Base-by-base conservation (phyloP, 2,113 vertebrate genomes). In the Gila orcuttii region DNA sequence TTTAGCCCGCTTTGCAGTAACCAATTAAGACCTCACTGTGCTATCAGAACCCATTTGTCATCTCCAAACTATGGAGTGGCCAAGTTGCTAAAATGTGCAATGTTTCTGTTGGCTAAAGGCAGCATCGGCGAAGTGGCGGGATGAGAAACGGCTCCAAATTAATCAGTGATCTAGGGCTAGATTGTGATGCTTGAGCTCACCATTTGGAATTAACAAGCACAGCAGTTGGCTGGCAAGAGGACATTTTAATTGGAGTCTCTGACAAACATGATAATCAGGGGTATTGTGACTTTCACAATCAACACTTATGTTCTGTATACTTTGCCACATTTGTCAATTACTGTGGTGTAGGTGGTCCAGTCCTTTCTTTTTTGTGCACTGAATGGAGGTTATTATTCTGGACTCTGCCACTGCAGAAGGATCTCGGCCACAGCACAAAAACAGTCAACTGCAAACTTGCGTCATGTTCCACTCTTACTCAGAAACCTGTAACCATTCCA, bases 21-120 rank as follows among this genome's bases (percentile, higher is more conserved):
- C 83, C 88, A 87, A 89, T 90, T 85, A 88, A 74, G 78, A 85
- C 79, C 86, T 87, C 64, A 59, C 82, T 79, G 85, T 59, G 82
- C 73, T 87, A 85, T 90, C 89, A 93, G 90, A 90, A 79, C 87
- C 90, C 90, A 94, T 93, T 91, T 91, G 88, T 92, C 94, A 90
- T 85, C 85, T 90, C 90, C 57, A 88, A 91, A 91, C 85, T 89
- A 92, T 62, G 85, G n/a, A 86, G 88, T 91, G 89, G 89, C 91
- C 84, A 91, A 89, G 90, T 42, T 90, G 79, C 75, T 88, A 86
- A 76, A 91, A 89, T 89, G 79, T 89, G 89, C 87, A 13, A 82
- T 77, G 77, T 82, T 69, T 83, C 81, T 87, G 7, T 86, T 87
- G 80, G 83, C 83, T 84, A 60, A 82, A 86, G 31, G n/a, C 79